These are phyloP conservation scores for Melanerpes formicivorus DNA, from an alignment of 2,113 vertebrate species.

Conservation along the genomic window DNA sequence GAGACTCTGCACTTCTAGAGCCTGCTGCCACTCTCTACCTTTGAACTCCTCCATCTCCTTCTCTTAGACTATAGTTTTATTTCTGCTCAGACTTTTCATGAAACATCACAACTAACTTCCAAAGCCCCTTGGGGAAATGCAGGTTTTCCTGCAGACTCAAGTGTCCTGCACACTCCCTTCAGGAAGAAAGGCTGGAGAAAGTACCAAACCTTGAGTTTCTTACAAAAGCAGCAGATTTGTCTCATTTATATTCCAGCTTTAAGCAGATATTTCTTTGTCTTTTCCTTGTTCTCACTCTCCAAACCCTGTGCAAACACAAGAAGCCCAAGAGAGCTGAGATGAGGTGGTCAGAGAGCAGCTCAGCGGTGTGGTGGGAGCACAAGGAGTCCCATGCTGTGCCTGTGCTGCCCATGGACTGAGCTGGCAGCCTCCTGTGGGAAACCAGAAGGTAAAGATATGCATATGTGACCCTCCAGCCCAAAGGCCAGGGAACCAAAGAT, in stretches of 20 bases:
- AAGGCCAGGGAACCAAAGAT: conserved; percentile 5
- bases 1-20: not conserved
- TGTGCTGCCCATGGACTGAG: accelerated
- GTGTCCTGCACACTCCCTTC: not conserved
- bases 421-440: not conserved
- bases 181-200: not conserved
- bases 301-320: not conserved
- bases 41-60: not conserved
- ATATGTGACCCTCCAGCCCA: not conserved
- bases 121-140: not conserved
- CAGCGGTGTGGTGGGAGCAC: accelerated
- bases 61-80: not conserved
- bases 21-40: not conserved
- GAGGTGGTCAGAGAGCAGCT: not conserved
- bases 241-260: not conserved
- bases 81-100: not conserved
- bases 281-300: not conserved
- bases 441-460: not conserved
- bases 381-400: accelerated
- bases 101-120: not conserved
- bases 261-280: not conserved
- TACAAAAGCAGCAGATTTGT: not conserved
- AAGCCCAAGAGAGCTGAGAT: not conserved
- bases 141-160: not conserved
- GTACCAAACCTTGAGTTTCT: not conserved